Base-by-base conservation (phyloP, 2,888 invertebrate genomes). In the Augochlorella aurata region DNA sequence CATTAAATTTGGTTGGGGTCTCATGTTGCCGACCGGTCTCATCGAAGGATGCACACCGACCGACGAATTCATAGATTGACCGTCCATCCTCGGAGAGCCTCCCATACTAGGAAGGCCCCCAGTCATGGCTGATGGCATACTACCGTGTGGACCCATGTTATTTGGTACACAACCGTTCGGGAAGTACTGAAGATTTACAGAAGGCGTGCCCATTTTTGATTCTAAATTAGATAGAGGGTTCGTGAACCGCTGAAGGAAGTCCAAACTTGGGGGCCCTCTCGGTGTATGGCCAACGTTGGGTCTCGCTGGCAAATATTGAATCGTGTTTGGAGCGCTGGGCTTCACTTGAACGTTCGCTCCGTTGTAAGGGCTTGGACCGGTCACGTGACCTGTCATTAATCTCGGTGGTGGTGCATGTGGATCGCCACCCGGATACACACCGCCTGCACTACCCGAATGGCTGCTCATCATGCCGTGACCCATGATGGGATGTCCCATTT, bases 291-390 rank as follows among this genome's bases (percentile, higher is more conserved):
- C 95, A 90, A 96, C 96, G 92, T 98, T 98, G n/a, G 98, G 97
- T 94, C 98, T 95, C 73, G 98, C 98, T 38, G 99, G 99, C 93
- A 99, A 96, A 95, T 99, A 99, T 95, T 99, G 99, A 93, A 99
- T 99, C 54, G 99, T 99, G 94, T 99, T 99, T 0, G 99, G 99
- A 16, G 99, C 98, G 94, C 97, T 98, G 14, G 99, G 97, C 94
- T 99, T 99, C 45, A 99, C 98, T 83, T 94, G 94, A 63, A 98
- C 97, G 94, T 98, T 98, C 67, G 97, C 96, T 87, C 96, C 96
- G 90, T 96, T 96, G 91, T 96, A 96, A 2, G 95, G 95, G 91
- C 95, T 95, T 2, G 94, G 93, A 12, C 94, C 94, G 24, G 92
- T 91, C 1, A 92, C 91, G 58, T 93, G 91, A 12, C 90, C 90